Evolutionary conservation across 2,113 vertebrate species (phyloP).

Genomic region (Protomyctophum bolini): DNA sequence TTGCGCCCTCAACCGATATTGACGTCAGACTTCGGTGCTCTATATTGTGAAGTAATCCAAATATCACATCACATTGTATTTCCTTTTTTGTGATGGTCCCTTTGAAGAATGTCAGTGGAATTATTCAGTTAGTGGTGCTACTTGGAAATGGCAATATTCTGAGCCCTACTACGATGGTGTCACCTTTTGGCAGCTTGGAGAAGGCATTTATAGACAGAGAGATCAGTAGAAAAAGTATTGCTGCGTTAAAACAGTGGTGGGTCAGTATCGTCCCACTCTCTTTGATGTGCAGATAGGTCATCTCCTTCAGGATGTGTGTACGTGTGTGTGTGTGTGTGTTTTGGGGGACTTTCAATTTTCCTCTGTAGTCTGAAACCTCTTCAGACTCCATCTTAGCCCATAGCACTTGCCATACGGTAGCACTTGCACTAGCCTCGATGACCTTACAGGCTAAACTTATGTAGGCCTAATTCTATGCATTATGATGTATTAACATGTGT

Average conservation of each 20-base stretch:
- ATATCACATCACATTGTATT: conserved; percentile 19
- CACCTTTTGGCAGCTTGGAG: conserved; percentile 33
- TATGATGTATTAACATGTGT: too few relatives aligned
- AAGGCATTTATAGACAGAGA: conserved; percentile 47
- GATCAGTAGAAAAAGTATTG: conserved; percentile 56
- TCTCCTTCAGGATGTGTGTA: conserved; percentile 20
- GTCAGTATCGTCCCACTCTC: conserved; percentile 39
- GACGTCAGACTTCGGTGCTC: too few relatives aligned
- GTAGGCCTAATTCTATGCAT: too few relatives aligned
- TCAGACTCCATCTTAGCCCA: too few relatives aligned
- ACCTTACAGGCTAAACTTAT: too few relatives aligned
- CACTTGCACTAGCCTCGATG: too few relatives aligned
- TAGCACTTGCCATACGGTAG: too few relatives aligned
- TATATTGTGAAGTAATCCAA: conserved; percentile 18
- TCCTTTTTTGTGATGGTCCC: conserved; percentile 10
- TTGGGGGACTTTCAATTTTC: too few relatives aligned
- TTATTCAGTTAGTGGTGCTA: conserved; percentile 14
- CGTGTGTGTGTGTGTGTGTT: conserved; percentile 14
- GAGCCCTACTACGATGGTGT: conserved; percentile 10
- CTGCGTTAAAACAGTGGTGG: conserved; percentile 52
- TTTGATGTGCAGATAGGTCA: conserved; percentile 68
- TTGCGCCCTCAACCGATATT: too few relatives aligned
- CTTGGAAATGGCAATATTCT: conserved; percentile 16
- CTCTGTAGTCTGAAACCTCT: too few relatives aligned
- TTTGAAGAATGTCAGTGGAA: conserved; percentile 20